Evolutionary conservation across 2,888 invertebrate species (phyloP), one percentile per base, ranked within the genome.

Genomic region (Chorisops tibialis): DNA sequence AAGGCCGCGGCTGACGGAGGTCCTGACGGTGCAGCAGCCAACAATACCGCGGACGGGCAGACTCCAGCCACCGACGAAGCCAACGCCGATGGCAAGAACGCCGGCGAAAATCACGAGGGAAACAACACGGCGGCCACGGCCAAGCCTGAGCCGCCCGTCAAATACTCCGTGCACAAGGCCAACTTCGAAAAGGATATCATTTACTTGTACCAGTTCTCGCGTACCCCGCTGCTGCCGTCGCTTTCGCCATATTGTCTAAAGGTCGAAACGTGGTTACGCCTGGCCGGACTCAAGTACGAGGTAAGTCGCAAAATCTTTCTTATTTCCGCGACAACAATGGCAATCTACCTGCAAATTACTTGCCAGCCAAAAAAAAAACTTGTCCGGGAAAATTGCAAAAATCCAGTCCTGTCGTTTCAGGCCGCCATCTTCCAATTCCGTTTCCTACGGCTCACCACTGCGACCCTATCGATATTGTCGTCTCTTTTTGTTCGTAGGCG

Each of bases 261-360:
- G 85, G 91, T 95, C 72, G 96, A 96, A 83, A 93, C 95, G 73
- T 96, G 94, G 93, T 84, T 96, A 69, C 86, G 96, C 76, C 85
- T 96, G 72, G 88, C 89, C 74, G 92, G 89, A 76, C 84, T 95
- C 78, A 93, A 91, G 81, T 96, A 95, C 81, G 94, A 95, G 92
- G 95, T 95, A 81, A 85, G 87, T 78, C 14, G 6, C 4, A 14
- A 24, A 45, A 45, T n/a, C n/a, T n/a, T n/a, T n/a, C n/a, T n/a
- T n/a, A n/a, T n/a, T n/a, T n/a, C n/a, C n/a, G n/a, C n/a, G n/a
- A n/a, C n/a, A n/a, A n/a, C n/a, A n/a, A n/a, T n/a, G n/a, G n/a
- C n/a, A n/a, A n/a, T n/a, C n/a, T n/a, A n/a, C n/a, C n/a, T n/a
- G n/a, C n/a, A n/a, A n/a, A n/a, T n/a, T n/a, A n/a, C n/a, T n/a